Conservation (phyloP, 2,113 vertebrate genomes). For the human region DNA sequence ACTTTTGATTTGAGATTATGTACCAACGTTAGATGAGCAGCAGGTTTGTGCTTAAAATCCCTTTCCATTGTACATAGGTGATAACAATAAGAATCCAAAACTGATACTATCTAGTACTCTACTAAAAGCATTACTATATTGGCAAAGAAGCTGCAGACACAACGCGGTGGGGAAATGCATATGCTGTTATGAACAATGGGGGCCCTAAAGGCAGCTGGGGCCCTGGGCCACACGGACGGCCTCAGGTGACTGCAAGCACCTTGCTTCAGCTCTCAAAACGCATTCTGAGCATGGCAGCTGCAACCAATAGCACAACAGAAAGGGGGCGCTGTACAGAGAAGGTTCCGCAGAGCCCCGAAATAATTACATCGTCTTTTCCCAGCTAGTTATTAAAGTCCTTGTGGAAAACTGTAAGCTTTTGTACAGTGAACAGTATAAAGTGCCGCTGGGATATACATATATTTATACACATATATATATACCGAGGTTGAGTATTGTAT, state of each 20-base stretch:
- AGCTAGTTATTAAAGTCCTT: constrained; percentile 88
- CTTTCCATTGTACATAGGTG: constrained; percentile 95
- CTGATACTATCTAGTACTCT: constrained; percentile 98
- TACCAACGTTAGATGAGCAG: constrained; percentile 97
- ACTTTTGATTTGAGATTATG: constrained; percentile 95
- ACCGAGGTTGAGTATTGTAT: constrained; percentile 94
- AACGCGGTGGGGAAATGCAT: constrained; percentile 94
- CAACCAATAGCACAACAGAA: constrained; percentile 93
- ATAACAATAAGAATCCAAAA: constrained; percentile 96
- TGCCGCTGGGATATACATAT: constrained; percentile 97
- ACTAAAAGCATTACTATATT: constrained; percentile 99
- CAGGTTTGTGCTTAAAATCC: constrained; percentile 99
- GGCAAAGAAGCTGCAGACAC: constrained; percentile 99
- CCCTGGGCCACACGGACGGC: background rate
- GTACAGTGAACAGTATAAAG: constrained; percentile 99
- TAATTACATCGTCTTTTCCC: constrained; percentile 87
- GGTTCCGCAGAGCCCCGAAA: constrained; percentile 88
- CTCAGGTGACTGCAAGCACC: constrained; percentile 79
- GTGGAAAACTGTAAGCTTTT: constrained; percentile 92
- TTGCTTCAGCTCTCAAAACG: constrained; percentile 95
- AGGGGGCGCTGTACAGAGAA: constrained; percentile 87
- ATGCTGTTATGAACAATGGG: constrained; percentile 91
- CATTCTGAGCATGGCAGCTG: constrained; percentile 96
- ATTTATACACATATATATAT: constrained; percentile 94
- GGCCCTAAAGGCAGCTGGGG: constrained; percentile 89